Evolutionary conservation across 2,113 vertebrate genomes (phyloP).

Genomic region (Clarias magur): DNA sequence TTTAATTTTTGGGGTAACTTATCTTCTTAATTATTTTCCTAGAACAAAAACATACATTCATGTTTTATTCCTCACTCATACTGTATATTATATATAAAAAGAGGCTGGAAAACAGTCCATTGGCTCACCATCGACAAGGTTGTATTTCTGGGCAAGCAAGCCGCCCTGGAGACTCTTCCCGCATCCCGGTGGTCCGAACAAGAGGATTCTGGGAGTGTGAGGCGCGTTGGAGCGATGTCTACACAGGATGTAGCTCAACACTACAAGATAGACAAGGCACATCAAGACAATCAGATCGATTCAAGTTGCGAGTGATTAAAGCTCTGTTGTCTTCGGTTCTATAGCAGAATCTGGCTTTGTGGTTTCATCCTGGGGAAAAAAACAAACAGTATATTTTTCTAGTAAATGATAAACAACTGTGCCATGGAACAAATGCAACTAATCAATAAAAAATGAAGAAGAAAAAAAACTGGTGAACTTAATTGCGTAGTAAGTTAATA

Average conservation of each 20-base stretch:
- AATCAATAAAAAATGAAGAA: constrained; percentile 28
- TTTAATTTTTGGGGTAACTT: neutral
- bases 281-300: constrained; percentile 27
- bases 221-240: constrained; percentile 71
- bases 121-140: constrained; percentile 81
- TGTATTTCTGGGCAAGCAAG: constrained; percentile 82
- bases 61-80: neutral
- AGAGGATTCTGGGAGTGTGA: constrained; percentile 81
- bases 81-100: neutral
- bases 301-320: neutral
- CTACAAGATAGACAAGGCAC: constrained; percentile 62
- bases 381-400: neutral
- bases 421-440: constrained; percentile 8
- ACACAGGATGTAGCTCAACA: constrained; percentile 75
- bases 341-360: neutral
- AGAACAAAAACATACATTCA: neutral
- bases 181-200: constrained; percentile 83
- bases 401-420: constrained; percentile 25
- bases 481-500: constrained; percentile 3
- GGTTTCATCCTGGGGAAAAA: neutral
- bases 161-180: constrained; percentile 87
- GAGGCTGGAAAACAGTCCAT: neutral
- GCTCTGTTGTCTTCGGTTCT: neutral
- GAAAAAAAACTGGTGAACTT: neutral
- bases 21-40: neutral